Evolutionary conservation across 2,888 invertebrate species (phyloP), one percentile per base, ranked within the genome.

Genomic region (Coleophora deauratella): DNA sequence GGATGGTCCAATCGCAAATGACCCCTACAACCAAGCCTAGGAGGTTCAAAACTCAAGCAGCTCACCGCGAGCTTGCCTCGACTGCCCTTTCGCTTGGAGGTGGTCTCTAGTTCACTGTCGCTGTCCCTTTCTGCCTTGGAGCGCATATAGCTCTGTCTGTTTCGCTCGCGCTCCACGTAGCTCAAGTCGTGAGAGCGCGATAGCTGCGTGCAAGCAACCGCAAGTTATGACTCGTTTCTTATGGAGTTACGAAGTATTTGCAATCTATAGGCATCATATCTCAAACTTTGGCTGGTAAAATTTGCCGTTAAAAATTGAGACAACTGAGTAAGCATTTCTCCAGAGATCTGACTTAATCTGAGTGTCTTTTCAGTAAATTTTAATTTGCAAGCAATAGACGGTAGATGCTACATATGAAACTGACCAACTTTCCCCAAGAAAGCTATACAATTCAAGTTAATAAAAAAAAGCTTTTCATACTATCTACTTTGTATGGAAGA

Each of bases 31-130:
- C 57, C 65, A 72, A 55, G 60, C 41, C 38, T 42, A 46, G 48
- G 54, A 54, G 47, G 52, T 52, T 52, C 51, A 56, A 54, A 55
- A 47, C 57, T 63, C 69, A 62, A 69, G 91, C 88, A 45, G 77
- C 92, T 90, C 65, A 89, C 89, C 61, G 93, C 91, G 62, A 92
- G 89, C 80, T 93, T 93, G 54, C 90, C 88, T 53, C 93, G 88
- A 61, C 90, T 90, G 60, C 76, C 80, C 68, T 86, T 86, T 70
- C 86, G 77, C 59, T 86, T 86, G 54, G 75, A 59, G 50, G 80
- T 72, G 78, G 74, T 76, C 81, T 90, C 88, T 76, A 91, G 92
- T 79, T 98, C 98, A 72, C 96, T 96, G 87, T 98, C 97, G 75
- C 96, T 96, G 66, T 96, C 92, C 57, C 86, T 76, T 66, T 86